Base-by-base conservation (phyloP, 2,113 vertebrate species). In the Monopterus albus region DNA sequence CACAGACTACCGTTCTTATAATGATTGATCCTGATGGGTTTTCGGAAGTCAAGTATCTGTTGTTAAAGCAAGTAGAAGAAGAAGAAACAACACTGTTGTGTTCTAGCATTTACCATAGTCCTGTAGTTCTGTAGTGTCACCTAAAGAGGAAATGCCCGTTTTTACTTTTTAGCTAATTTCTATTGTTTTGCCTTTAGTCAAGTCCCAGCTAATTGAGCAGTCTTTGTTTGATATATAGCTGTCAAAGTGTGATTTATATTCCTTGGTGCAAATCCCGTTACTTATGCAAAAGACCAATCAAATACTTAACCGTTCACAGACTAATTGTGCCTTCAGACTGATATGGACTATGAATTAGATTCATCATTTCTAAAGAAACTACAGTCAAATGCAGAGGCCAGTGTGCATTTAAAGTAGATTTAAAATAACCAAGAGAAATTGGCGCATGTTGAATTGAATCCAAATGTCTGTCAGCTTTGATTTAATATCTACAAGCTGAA, bases 401-500 rank as follows among this genome's bases (percentile, higher is more conserved):
- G n/a, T n/a, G n/a, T n/a, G n/a, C n/a, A n/a, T n/a, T n/a, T n/a
- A n/a, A n/a, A 2, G 6, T 43, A 14, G 21, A 40, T 53, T 39
- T 28, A 26, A 60, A 60, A 10, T 51, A 10, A 50, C 2, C 2
- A 14, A 43, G 63, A 50, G 28, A 61, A 58, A 56, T 5, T 38
- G 14, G 7, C n/a, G 9, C 20, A 14, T 15, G 15, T 15, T 55
- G 42, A 35, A 9, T 51, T 39, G 0, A 21, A 46, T 49, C 21
- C 38, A 55, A 26, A 47, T 17, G 10, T 45, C 57, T 39, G 46
- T 6, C 45, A 33, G 17, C 6, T 33, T 31, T 7, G 5, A 63
- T 38, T 79, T 15, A 7, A 23, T 18, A 36, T 75, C 39, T 35
- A 28, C 26, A 66, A 33, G 60, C 39, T 45, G 40, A 71, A 75